phyloP scores from a whole-genome alignment of 1,140 invertebrate genomes.

The Sarcophaga peregrina region DNA sequence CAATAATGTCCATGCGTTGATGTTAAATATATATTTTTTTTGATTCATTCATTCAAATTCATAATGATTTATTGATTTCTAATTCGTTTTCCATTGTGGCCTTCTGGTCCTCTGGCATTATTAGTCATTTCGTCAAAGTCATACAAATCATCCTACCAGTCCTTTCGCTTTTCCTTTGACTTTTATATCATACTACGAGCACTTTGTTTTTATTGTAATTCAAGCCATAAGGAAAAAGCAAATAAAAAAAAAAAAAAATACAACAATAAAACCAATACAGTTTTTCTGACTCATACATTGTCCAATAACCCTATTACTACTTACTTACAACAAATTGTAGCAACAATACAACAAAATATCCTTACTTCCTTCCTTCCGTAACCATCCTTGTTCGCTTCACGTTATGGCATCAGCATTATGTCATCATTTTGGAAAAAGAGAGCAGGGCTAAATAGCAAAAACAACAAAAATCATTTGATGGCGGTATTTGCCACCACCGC shows the following conservation, averaged over 20 bases:
- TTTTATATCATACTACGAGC: background rate
- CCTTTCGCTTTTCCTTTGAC: background rate
- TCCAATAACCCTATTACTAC: background rate
- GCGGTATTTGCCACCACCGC: too few relatives aligned
- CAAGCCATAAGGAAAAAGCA: too few relatives aligned
- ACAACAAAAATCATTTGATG: too few relatives aligned
- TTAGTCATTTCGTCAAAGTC: background rate
- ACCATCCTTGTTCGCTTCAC: too few relatives aligned
- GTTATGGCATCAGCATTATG: background rate
- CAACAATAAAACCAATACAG: too few relatives aligned
- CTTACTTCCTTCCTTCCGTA: background rate
- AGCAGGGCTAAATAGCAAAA: background rate
- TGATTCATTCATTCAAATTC: background rate
- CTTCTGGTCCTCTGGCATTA: background rate
- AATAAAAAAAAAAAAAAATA: too few relatives aligned
- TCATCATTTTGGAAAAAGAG: background rate
- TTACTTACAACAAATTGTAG: background rate
- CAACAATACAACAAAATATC: background rate
- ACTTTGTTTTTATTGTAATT: too few relatives aligned
- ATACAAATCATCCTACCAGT: background rate
- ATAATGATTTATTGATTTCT: conserved; percentile 25
- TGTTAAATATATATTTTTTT: background rate
- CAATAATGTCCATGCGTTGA: too few relatives aligned
- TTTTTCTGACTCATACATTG: background rate
- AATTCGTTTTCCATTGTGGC: background rate